Evolutionary conservation across 2,113 vertebrate species (phyloP).

Genomic region (Andinoacara biseriatus): DNA sequence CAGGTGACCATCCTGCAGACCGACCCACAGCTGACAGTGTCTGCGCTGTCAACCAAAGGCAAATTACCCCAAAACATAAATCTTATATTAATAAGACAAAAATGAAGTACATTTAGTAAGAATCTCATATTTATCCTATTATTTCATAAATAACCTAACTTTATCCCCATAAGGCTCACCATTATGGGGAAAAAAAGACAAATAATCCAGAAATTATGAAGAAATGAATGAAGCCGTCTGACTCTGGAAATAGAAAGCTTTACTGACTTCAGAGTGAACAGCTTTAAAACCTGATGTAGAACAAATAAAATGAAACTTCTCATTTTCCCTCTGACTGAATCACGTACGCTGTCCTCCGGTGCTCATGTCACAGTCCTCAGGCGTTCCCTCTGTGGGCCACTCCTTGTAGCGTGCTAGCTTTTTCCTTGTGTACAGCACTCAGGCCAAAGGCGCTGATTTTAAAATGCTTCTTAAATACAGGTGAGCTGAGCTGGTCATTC

Average conservation of each 20-base stretch:
- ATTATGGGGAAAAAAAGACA: background rate
- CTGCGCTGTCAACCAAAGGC: too few relatives aligned
- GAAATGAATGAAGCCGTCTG: background rate
- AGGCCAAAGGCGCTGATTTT: too few relatives aligned
- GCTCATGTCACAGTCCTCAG: background rate
- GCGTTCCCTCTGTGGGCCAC: background rate
- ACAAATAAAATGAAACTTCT: constrained; percentile 24
- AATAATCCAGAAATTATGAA: background rate
- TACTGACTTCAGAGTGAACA: background rate
- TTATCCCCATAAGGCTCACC: background rate
- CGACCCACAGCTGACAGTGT: too few relatives aligned
- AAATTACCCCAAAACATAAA: too few relatives aligned
- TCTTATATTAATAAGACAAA: too few relatives aligned
- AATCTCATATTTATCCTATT: too few relatives aligned
- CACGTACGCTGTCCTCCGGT: background rate
- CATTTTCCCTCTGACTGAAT: background rate
- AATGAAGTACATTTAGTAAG: too few relatives aligned
- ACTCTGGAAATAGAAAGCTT: background rate
- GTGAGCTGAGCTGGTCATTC: background rate
- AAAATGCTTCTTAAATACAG: too few relatives aligned
- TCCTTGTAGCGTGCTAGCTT: background rate
- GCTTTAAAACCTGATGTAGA: background rate
- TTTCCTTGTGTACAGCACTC: too few relatives aligned
- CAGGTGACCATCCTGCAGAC: too few relatives aligned
- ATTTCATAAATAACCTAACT: background rate